phyloP scores from a whole-genome alignment of 2,888 invertebrate genomes.

The Carabus problematicus region DNA sequence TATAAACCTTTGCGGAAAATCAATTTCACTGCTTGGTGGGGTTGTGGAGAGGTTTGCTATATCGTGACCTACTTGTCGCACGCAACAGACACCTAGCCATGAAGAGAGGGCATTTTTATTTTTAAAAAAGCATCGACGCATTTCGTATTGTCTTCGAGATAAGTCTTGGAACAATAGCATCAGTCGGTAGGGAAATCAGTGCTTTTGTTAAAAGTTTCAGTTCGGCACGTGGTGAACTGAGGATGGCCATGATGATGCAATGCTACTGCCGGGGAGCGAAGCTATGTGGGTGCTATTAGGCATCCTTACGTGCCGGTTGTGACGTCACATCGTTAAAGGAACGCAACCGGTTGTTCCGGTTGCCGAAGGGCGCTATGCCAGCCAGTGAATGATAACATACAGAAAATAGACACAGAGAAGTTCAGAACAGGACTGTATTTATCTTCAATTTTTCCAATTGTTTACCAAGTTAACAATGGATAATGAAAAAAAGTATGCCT shows the following conservation, averaged over 20 bases:
- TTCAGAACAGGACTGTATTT: too few species aligned
- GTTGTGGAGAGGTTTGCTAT: too few species aligned
- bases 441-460: too few species aligned
- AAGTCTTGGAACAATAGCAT: conserved; percentile 24
- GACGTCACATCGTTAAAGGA: conserved; percentile 37
- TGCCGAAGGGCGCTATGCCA: background rate
- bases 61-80: too few species aligned
- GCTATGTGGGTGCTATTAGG: conserved; percentile 11
- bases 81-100: conserved; percentile 15
- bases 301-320: conserved; percentile 6
- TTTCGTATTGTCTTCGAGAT: conserved; percentile 33
- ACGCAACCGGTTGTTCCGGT: conserved; percentile 33
- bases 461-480: too few species aligned
- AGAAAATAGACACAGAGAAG: too few species aligned
- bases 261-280: background rate
- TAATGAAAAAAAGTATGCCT: too few species aligned
- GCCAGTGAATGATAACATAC: background rate
- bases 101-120: conserved; percentile 31
- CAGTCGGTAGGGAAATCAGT: conserved; percentile 35
- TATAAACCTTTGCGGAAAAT: conserved; percentile 26
- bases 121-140: conserved; percentile 24
- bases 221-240: background rate
- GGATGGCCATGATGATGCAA: background rate
- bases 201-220: conserved; percentile 21
- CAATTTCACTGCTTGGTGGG: conserved; percentile 17